phyloP scores from a whole-genome alignment of 2,888 invertebrate genomes.

The Leptodirus hochenwartii region DNA sequence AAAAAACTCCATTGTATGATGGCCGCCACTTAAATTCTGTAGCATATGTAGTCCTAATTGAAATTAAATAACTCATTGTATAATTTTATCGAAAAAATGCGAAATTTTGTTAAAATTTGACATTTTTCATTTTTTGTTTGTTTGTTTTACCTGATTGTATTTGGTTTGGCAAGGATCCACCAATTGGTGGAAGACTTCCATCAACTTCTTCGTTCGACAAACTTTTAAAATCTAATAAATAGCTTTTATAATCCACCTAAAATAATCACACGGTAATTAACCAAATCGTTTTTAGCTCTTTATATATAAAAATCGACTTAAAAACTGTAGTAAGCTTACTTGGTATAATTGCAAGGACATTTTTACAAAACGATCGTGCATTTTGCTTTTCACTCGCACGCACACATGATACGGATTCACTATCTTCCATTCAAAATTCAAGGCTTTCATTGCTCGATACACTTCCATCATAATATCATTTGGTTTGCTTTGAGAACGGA shows the following conservation, averaged over 20 bases:
- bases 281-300: no score
- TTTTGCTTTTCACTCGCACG: conserved; percentile 75
- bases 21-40: conserved; percentile 44
- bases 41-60: no score
- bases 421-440: conserved; percentile 98
- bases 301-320: conserved; percentile 2
- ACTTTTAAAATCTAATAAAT: conserved; percentile 94
- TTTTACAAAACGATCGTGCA: conserved; percentile 69
- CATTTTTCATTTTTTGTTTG: conserved; percentile 11
- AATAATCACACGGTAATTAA: no score
- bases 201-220: conserved; percentile 51
- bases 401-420: conserved; percentile 94
- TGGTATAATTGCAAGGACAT: conserved; percentile 99
- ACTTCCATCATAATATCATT: conserved; percentile 99
- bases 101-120: no score
- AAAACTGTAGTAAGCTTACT: conserved; percentile 17
- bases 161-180: conserved; percentile 23
- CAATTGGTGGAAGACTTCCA: conserved; percentile 20
- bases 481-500: conserved; percentile 96
- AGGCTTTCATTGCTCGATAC: conserved; percentile 94
- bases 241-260: conserved; percentile 89
- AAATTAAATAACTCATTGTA: no score
- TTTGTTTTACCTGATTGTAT: conserved; percentile 17
- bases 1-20: conserved; percentile 99
- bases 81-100: no score